Evolutionary conservation across 2,797 vertebrate species (phyloP).

Genomic region (Mormyrus proboscirostris): DNA sequence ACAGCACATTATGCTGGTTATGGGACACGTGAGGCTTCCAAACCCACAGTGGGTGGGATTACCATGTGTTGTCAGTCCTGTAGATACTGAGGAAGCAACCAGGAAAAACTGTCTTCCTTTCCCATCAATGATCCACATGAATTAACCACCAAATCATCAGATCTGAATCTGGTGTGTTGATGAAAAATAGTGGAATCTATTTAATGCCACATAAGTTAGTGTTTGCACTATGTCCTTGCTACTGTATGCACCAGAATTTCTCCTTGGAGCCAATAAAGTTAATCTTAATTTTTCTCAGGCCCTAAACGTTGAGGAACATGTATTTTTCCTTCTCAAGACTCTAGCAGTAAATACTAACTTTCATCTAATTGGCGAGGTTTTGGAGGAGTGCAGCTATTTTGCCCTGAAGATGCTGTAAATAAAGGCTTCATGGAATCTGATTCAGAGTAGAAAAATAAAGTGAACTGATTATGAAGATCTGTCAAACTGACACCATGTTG

Average conservation of each 20-base stretch:
- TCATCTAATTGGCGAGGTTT: background rate
- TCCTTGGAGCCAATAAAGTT: background rate
- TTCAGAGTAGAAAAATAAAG: background rate
- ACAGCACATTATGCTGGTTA: background rate
- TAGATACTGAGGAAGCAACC: background rate
- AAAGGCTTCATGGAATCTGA: background rate
- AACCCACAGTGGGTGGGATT: slow-evolving; percentile 1
- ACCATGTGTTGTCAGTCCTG: background rate
- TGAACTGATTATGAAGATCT: background rate
- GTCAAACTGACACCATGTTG: background rate
- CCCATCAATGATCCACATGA: background rate
- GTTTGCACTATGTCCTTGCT: background rate
- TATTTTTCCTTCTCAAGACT: background rate
- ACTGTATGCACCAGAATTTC: background rate
- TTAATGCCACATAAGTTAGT: background rate
- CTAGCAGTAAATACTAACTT: background rate
- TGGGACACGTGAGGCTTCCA: background rate
- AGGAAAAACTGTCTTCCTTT: background rate
- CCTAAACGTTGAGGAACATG: background rate
- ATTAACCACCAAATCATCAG: background rate
- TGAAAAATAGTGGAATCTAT: background rate
- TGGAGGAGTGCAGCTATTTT: background rate
- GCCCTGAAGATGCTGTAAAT: background rate
- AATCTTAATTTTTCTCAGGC: background rate
- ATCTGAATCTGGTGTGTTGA: background rate